Evolutionary conservation across 2,888 invertebrate genomes (phyloP), one percentile per base, ranked within the genome.

Genomic region (Caenorhabditis macrosperma): DNA sequence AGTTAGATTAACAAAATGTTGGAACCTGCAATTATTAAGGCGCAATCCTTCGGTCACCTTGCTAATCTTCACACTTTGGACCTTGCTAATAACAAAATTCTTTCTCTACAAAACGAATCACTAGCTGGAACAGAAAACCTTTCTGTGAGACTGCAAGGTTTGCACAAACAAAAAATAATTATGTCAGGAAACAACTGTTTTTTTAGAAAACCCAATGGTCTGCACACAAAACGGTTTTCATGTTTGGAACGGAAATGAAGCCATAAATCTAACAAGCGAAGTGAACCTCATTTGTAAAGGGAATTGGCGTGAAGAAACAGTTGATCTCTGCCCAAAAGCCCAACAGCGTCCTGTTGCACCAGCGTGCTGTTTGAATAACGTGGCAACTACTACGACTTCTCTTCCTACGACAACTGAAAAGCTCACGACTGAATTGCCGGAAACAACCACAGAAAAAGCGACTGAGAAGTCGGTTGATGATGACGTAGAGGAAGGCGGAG

Each of bases 51-150:
- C 90, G 91, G 95, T 89, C 84, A 95, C 0, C 93, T 96, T 59
- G 95, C 95, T 92, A 95, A 96, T 91, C 92, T 96, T 86, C 95
- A 95, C 91, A 95, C 95, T 6, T 92, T 96, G 61, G 96, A 96
- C 91, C 92, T 96, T 83, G 95, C 95, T 44, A 95, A 95, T 91
- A 96, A 96, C 91, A 85, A 88, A 63, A 87, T 90, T 38, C 68
- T 86, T 55, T 83, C 81, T 15, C 81, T 90, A 10, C 85, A 88
- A 60, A 66, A 80, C n/a, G 84, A 84, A 22, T 82, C 89, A 33
- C 78, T 90, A 48, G 84, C 86, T 68, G 89, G 88, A 44, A 78
- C 87, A 33, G 88, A 87, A 52, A 87, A 88, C 72, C 82, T 89
- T 52, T 87, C 88, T 12, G 87, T 89, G 30, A 69, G 90, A 20